Conservation (phyloP, 2,113 vertebrate species). For the Heterotilapia buettikoferi region DNA sequence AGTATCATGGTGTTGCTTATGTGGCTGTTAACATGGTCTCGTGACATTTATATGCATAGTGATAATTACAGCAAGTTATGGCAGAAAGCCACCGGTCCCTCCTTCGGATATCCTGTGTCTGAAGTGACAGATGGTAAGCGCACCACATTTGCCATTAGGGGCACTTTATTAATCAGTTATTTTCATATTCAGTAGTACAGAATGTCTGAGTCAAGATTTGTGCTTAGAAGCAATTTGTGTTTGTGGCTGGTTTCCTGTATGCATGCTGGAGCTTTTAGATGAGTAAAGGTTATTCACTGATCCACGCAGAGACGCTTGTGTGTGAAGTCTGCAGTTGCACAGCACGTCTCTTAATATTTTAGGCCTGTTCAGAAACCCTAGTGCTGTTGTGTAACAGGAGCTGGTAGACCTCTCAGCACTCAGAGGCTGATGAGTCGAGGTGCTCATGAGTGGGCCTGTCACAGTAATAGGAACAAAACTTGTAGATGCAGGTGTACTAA, state of each 20-base stretch:
- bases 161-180: background rate
- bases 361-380: conserved; percentile 57
- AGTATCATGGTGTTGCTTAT: background rate
- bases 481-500: background rate
- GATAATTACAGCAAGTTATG: background rate
- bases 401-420: background rate
- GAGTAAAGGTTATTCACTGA: conserved; percentile 46
- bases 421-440: background rate
- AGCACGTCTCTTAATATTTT: conserved; percentile 62
- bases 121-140: background rate
- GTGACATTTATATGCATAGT: background rate
- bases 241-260: conserved; percentile 11
- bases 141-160: background rate
- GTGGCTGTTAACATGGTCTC: background rate
- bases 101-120: background rate
- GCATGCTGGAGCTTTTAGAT: conserved; percentile 27
- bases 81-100: background rate
- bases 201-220: background rate
- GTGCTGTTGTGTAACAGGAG: conserved; percentile 63
- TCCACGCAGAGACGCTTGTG: conserved; percentile 30
- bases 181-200: background rate
- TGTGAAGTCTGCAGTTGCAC: conserved; percentile 39
- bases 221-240: background rate
- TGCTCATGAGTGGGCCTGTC: background rate
- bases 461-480: background rate